These are phyloP conservation scores for Lepus townsendii DNA, from an alignment of 2,797 vertebrate species.

Conservation along the genomic window DNA sequence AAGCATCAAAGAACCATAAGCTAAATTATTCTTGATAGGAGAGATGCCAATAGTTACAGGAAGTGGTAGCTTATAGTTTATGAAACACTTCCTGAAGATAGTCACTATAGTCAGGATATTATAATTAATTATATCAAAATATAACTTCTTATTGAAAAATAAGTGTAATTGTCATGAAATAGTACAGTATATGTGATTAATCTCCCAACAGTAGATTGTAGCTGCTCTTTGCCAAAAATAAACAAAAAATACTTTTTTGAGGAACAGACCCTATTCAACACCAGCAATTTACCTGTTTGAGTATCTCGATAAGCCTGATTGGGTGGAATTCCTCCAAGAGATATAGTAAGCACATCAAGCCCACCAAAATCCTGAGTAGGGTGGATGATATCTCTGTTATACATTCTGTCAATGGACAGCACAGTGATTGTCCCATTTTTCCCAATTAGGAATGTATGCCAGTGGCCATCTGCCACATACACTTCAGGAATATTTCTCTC, in stretches of 20 bases:
- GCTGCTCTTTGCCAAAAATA: neutral
- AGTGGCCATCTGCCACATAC: conserved; percentile 94
- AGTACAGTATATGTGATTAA: neutral
- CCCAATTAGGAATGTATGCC: conserved; percentile 94
- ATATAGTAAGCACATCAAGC: conserved; percentile 93
- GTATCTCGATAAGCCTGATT: conserved; percentile 91
- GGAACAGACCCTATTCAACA: neutral
- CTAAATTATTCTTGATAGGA: neutral
- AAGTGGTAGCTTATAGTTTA: neutral
- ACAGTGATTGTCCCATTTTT: conserved; percentile 93
- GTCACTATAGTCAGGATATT: neutral
- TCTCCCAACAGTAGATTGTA: neutral
- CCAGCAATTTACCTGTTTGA: conserved; percentile 90
- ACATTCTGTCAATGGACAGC: conserved; percentile 91
- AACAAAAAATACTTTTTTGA: neutral
- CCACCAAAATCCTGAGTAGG: conserved; percentile 97
- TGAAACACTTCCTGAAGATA: neutral
- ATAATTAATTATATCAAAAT: neutral
- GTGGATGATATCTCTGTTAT: conserved; percentile 91
- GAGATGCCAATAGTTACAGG: neutral
- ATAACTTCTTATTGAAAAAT: neutral
- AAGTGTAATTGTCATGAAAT: neutral
- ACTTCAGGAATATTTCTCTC: conserved; percentile 94
- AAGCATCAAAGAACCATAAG: neutral
- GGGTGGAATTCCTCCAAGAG: conserved; percentile 94